phyloP scores from a whole-genome alignment of 2,888 invertebrate genomes.

The Plebejus melissa region DNA sequence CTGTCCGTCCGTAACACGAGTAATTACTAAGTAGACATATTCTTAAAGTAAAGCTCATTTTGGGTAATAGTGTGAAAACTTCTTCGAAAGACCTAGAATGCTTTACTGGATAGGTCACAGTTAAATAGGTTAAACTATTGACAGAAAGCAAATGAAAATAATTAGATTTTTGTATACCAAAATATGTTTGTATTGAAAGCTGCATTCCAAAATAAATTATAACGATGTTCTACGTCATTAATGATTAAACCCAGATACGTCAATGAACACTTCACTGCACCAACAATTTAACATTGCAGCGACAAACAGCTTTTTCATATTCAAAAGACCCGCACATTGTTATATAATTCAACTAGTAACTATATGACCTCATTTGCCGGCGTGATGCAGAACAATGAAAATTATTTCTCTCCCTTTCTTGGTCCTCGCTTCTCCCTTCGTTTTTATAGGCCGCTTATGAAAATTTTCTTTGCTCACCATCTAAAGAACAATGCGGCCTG shows the following conservation, averaged over 20 bases:
- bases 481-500: not conserved
- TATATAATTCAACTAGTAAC: conserved; percentile 30
- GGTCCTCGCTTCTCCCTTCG: conserved; percentile 22
- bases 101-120: too few species aligned
- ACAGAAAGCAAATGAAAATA: not conserved
- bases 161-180: not conserved
- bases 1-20: too few species aligned
- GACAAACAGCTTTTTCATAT: conserved; percentile 27
- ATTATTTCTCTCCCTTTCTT: conserved; percentile 26
- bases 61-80: too few species aligned
- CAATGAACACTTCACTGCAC: conserved; percentile 24
- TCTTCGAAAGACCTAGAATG: too few species aligned
- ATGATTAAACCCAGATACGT: conserved; percentile 18
- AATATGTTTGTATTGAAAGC: not conserved
- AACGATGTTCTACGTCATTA: not conserved
- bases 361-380: conserved; percentile 28
- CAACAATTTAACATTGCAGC: conserved; percentile 25
- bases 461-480: conserved; percentile 1
- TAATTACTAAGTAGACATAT: too few species aligned
- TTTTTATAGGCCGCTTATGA: conserved; percentile 1
- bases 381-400: conserved; percentile 29
- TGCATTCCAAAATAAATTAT: not conserved
- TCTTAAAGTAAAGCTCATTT: too few species aligned
- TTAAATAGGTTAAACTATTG: not conserved
- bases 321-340: conserved; percentile 29